A percentile compares a stretch with the other conserved stretches of the same genome.
Conservation (phyloP, 2,797 vertebrate species). For the Dendrocincla fuliginosa region DNA sequence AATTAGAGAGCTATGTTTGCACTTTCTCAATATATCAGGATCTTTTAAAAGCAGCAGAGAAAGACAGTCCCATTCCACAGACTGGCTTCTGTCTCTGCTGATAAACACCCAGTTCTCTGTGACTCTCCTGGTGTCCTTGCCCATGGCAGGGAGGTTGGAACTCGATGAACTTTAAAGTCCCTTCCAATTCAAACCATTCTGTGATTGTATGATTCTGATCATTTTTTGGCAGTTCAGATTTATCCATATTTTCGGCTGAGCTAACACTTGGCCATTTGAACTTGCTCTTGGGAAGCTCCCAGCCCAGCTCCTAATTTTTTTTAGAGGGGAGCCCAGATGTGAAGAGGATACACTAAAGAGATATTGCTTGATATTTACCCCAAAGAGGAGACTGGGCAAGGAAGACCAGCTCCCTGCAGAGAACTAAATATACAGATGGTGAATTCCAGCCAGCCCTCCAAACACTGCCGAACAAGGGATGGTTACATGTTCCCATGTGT, state of each 20-base stretch:
- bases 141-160: background rate
- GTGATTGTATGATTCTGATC: background rate
- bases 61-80: background rate
- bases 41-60: background rate
- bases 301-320: background rate
- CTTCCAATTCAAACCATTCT: background rate
- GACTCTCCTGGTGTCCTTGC: background rate
- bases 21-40: background rate
- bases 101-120: background rate
- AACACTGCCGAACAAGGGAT: background rate
- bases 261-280: background rate
- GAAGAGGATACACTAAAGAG: background rate
- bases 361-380: background rate
- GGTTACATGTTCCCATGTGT: background rate
- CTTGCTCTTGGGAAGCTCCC: background rate
- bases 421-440: slow-evolving; percentile 24
- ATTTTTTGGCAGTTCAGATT: background rate
- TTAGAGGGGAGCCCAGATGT: background rate
- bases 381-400: background rate
- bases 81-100: background rate
- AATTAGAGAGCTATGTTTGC: background rate
- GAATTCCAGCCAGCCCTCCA: slow-evolving; percentile 3
- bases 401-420: slow-evolving; percentile 13
- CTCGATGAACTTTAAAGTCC: background rate
- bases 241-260: background rate